Percentiles rank a stretch among this genome's conserved stretches.
phyloP scores from a whole-genome alignment of 2,797 vertebrate species.

The Peromyscus melanophrys region DNA sequence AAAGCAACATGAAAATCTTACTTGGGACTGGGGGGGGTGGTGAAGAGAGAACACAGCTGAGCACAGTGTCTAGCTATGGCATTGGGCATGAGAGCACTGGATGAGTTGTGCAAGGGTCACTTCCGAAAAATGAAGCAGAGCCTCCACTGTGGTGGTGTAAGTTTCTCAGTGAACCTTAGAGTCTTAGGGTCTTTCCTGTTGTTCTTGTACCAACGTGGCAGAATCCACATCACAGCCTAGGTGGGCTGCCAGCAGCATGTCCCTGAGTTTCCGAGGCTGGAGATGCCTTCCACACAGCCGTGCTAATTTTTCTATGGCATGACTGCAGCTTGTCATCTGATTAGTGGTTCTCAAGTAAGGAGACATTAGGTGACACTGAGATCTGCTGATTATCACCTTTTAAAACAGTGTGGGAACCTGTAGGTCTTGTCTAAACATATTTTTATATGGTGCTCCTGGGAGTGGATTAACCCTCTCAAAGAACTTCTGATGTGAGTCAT shows the following conservation, averaged over 20 bases:
- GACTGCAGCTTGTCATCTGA: not conserved
- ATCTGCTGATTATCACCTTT: conserved; percentile 68
- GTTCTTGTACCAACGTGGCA: not conserved
- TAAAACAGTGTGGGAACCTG: conserved; percentile 47
- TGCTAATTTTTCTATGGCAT: not conserved
- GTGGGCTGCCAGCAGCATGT: not conserved
- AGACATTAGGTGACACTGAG: not conserved
- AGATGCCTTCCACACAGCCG: not conserved
- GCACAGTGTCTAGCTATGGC: not conserved
- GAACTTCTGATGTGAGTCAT: not conserved
- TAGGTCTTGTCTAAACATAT: not conserved
- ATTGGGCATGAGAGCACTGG: no score
- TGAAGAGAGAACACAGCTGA: not conserved
- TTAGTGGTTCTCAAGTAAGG: conserved; percentile 27
- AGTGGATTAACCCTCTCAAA: conserved; percentile 19
- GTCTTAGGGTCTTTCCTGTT: not conserved
- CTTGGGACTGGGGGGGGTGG: not conserved
- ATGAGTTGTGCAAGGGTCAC: not conserved
- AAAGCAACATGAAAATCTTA: not conserved
- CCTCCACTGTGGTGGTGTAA: not conserved
- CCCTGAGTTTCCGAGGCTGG: not conserved
- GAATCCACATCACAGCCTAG: not conserved
- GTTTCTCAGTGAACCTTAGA: not conserved
- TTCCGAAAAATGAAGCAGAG: not conserved
- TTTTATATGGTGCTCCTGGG: not conserved